Evolutionary conservation across 1,140 invertebrate genomes (phyloP).

Genomic region (Sycophaga agraensis): DNA sequence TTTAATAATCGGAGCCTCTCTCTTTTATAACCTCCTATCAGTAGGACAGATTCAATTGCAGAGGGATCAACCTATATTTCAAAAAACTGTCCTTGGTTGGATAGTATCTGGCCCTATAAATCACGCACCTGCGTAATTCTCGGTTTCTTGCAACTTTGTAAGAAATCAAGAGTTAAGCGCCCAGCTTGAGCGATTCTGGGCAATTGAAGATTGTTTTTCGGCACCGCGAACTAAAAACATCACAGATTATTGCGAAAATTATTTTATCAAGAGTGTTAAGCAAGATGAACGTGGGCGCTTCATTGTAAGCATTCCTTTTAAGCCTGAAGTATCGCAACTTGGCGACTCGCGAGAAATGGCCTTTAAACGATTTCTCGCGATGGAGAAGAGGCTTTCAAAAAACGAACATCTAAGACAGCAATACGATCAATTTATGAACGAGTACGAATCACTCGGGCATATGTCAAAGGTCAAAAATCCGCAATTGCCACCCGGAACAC

Average conservation of each 20-base stretch:
- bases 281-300: neutral
- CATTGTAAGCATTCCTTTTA: neutral
- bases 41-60: constrained; percentile 3
- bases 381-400: constrained; percentile 29
- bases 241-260: neutral
- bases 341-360: neutral
- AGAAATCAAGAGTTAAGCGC: neutral
- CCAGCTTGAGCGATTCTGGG: neutral
- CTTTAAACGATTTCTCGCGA: constrained; percentile 23
- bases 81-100: constrained; percentile 12
- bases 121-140: no score
- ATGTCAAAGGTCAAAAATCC: constrained; percentile 26
- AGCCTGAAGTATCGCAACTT: neutral
- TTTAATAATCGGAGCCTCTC: constrained; percentile 9
- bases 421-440: constrained; percentile 42
- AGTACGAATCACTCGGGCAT: constrained; percentile 44
- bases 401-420: constrained; percentile 32
- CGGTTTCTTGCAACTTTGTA: neutral
- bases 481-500: neutral
- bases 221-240: no score
- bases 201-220: neutral
- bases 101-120: neutral
- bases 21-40: constrained; percentile 10
- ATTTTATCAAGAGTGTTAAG: neutral
- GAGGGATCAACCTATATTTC: neutral